These are phyloP conservation scores for Hystrix brachyura DNA, from an alignment of 2,113 vertebrate genomes.

Conservation along the genomic window DNA sequence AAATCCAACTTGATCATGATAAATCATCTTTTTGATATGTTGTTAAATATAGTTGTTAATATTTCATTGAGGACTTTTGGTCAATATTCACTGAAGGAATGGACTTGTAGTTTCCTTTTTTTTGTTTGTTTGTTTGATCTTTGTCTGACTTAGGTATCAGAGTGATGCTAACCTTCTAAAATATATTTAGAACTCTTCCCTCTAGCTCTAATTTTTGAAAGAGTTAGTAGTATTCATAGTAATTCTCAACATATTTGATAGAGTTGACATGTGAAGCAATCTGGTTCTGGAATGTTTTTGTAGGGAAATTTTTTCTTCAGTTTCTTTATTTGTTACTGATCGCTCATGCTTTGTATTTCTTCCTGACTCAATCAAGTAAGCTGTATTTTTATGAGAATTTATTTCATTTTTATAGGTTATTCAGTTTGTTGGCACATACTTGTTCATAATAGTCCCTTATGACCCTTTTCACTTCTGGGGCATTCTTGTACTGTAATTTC, in stretches of 20 bases:
- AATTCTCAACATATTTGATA: background rate
- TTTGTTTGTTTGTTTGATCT: background rate
- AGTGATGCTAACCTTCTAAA: background rate
- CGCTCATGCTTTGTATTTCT: background rate
- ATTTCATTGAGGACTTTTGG: background rate
- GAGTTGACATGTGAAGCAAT: background rate
- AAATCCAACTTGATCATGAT: background rate
- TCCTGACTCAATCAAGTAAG: background rate
- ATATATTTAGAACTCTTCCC: background rate
- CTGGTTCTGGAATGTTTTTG: background rate
- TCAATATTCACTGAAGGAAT: background rate
- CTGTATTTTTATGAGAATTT: background rate
- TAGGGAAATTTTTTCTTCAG: background rate
- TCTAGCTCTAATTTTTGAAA: background rate
- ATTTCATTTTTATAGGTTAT: background rate
- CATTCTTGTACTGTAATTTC: background rate
- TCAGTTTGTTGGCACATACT: background rate
- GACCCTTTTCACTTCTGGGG: background rate
- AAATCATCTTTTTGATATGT: background rate
- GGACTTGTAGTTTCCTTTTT: background rate
- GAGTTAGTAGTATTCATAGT: background rate
- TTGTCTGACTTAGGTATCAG: background rate
- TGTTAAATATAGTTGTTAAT: background rate
- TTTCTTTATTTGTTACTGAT: background rate
- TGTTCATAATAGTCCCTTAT: background rate